These are phyloP conservation scores for Hofmannophila pseudospretella DNA, from an alignment of 2,888 invertebrate species.

Conservation along the genomic window DNA sequence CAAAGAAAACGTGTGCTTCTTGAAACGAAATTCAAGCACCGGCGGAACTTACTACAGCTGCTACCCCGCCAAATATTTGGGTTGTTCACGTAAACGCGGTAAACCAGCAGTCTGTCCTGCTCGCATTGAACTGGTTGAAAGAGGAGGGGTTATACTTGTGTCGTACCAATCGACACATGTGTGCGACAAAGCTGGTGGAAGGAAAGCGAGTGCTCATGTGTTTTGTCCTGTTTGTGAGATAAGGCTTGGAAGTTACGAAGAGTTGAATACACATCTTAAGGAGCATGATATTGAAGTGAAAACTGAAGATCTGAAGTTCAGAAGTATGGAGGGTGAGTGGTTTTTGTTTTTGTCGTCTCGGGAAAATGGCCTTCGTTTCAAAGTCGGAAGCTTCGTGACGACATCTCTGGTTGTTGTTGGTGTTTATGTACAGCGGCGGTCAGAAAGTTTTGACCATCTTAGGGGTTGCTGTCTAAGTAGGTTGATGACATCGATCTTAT, in stretches of 20 bases:
- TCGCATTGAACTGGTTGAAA: not conserved
- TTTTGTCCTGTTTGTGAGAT: constrained; percentile 2
- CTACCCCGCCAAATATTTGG: not conserved
- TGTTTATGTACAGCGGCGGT: no score
- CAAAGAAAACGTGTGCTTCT: constrained; percentile 1
- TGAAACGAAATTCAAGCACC: not conserved
- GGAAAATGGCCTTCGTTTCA: no score
- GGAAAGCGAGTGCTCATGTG: not conserved
- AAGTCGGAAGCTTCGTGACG: no score
- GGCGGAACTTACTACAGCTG: constrained; percentile 4
- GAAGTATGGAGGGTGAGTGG: constrained; percentile 7
- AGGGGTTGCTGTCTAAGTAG: no score
- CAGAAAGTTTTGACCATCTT: no score
- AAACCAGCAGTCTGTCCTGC: not conserved
- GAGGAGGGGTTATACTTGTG: not conserved
- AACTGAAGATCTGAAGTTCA: constrained; percentile 5
- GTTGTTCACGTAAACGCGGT: not conserved
- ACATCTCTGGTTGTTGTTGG: no score
- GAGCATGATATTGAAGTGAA: constrained; percentile 1
- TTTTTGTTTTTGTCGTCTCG: no score
- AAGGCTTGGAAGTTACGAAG: not conserved
- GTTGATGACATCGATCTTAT: no score
- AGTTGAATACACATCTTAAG: not conserved
- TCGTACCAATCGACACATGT: constrained; percentile 2
- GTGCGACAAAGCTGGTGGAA: not conserved